These are phyloP conservation scores for Drosophila paracracens DNA, from an alignment of 2,888 invertebrate species.

Conservation along the genomic window DNA sequence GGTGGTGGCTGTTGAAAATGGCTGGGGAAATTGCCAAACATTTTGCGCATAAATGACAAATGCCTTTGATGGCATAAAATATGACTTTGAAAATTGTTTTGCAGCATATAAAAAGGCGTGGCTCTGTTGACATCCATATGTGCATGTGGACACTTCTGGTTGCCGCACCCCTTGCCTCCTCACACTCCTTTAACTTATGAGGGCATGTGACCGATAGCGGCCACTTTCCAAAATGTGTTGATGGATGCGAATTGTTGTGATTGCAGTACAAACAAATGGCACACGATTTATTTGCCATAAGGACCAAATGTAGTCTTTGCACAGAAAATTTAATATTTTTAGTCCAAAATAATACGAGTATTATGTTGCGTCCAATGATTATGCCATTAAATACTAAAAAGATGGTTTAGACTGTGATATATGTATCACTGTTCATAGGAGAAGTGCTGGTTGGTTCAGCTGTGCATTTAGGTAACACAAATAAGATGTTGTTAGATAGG, in stretches of 20 bases:
- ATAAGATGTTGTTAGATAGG: neutral
- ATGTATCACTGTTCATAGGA: neutral
- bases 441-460: neutral
- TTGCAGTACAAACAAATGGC: constrained; percentile 34
- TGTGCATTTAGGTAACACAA: neutral
- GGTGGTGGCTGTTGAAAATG: neutral
- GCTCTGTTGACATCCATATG: constrained; percentile 36
- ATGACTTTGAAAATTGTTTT: constrained; percentile 80
- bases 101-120: constrained; percentile 71
- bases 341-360: constrained; percentile 1
- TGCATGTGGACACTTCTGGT: constrained; percentile 20
- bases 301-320: constrained; percentile 5
- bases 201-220: constrained; percentile 24
- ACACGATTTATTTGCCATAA: constrained; percentile 33
- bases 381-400: neutral
- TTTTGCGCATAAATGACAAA: constrained; percentile 80
- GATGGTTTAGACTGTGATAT: neutral
- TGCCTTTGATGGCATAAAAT: constrained; percentile 80
- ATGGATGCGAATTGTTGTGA: constrained; percentile 61
- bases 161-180: neutral
- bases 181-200: neutral
- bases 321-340: neutral
- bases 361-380: neutral
- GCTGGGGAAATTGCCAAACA: constrained; percentile 69
- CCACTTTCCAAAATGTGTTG: constrained; percentile 54